These are phyloP conservation scores for Silurus aristotelis DNA, from an alignment of 2,797 vertebrate species.

Conservation along the genomic window DNA sequence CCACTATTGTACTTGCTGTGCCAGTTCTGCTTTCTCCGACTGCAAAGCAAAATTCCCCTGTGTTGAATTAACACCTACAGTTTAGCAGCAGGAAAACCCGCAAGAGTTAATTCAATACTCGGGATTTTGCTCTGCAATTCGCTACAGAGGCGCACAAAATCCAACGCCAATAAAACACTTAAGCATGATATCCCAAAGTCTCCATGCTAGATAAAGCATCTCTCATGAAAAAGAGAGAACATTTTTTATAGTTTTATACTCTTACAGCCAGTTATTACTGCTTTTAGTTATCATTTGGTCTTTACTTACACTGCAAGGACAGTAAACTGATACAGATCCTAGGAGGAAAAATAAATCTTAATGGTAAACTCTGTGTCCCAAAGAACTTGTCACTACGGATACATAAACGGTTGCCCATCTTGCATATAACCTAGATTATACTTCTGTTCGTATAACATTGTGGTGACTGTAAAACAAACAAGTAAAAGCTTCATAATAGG, in stretches of 20 bases:
- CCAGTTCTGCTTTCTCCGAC: slow-evolving; percentile 45
- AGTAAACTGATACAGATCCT: not conserved
- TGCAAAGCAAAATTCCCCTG: slow-evolving; percentile 25
- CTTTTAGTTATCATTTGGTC: slow-evolving; percentile 15
- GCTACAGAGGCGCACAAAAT: slow-evolving; percentile 37
- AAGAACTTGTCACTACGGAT: not conserved
- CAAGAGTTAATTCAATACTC: slow-evolving; percentile 23
- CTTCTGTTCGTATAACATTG: not conserved
- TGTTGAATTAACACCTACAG: slow-evolving; percentile 45
- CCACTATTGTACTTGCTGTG: slow-evolving; percentile 49
- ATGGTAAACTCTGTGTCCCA: not conserved
- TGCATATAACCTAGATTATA: not conserved
- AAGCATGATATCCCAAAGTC: slow-evolving; percentile 6
- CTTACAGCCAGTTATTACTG: slow-evolving; percentile 9
- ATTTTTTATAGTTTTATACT: not conserved
- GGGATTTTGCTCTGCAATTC: not conserved
- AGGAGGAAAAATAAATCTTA: not conserved
- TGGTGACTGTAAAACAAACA: not conserved
- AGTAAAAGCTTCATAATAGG: not conserved
- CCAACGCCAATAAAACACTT: slow-evolving; percentile 38
- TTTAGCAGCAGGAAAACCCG: slow-evolving; percentile 12
- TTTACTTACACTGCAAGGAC: slow-evolving; percentile 1
- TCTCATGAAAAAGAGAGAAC: slow-evolving; percentile 5
- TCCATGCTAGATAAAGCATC: slow-evolving; percentile 45
- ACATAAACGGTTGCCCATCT: not conserved